Percentiles rank a stretch among this genome's conserved stretches.
phyloP scores from a whole-genome alignment of 2,888 invertebrate species.

The Chrysolina haemoptera region DNA sequence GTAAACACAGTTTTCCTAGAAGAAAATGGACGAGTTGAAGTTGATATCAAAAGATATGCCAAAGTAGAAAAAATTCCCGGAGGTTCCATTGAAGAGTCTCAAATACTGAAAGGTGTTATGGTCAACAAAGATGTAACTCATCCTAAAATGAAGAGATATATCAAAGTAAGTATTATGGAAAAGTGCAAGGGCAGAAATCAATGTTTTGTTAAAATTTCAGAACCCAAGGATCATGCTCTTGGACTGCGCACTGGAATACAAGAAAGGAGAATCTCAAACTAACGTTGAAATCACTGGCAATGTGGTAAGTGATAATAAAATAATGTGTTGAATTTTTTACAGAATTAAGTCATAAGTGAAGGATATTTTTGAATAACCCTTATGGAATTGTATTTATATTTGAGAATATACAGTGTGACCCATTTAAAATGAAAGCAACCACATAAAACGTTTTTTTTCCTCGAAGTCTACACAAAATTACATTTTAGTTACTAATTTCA shows the following conservation, averaged over 20 bases:
- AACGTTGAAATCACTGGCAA: slow-evolving; percentile 97
- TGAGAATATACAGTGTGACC: no score
- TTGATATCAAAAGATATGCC: slow-evolving; percentile 98
- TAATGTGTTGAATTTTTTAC: no score
- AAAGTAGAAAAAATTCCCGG: slow-evolving; percentile 97
- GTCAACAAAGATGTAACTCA: slow-evolving; percentile 99
- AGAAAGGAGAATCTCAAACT: slow-evolving; percentile 99
- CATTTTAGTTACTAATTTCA: no score
- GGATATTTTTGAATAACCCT: no score
- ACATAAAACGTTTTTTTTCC: no score
- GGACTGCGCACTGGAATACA: slow-evolving; percentile 98
- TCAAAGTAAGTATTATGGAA: slow-evolving; percentile 71
- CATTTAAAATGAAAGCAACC: no score
- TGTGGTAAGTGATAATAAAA: slow-evolving; percentile 70
- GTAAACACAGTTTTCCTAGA: slow-evolving; percentile 92
- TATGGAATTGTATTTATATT: no score
- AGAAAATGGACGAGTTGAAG: slow-evolving; percentile 92
- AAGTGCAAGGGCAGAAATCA: no score
- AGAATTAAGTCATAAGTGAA: no score
- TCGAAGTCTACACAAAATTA: no score
- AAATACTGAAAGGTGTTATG: slow-evolving; percentile 95
- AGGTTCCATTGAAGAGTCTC: slow-evolving; percentile 94
- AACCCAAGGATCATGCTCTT: slow-evolving; percentile 95
- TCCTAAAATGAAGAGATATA: slow-evolving; percentile 94
- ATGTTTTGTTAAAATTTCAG: slow-evolving; percentile 64